These are phyloP conservation scores for Perca schrenkii DNA, from an alignment of 2,113 vertebrate species.

Conservation along the genomic window DNA sequence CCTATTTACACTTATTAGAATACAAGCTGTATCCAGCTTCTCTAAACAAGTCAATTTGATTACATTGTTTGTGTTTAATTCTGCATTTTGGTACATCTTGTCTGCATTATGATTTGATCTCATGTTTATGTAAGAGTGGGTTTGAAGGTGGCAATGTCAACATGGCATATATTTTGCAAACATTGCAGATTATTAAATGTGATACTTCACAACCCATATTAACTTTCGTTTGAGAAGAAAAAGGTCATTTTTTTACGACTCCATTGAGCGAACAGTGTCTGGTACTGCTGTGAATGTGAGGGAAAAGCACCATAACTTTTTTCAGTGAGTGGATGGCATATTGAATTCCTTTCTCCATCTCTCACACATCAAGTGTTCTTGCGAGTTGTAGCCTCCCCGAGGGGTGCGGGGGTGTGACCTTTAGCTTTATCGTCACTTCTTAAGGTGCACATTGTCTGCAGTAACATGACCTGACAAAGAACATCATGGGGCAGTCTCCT, in stretches of 20 bases:
- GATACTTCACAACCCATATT: not conserved
- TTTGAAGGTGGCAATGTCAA: not conserved
- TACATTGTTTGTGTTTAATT: not conserved
- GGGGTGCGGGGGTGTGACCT: slow-evolving; percentile 38
- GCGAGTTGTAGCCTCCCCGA: not conserved
- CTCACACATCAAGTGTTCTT: slow-evolving; percentile 18
- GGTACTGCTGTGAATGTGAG: not conserved
- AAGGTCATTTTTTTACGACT: slow-evolving; percentile 21
- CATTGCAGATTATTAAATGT: not conserved
- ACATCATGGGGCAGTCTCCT: slow-evolving; percentile 13
- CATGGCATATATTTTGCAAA: not conserved
- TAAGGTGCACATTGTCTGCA: slow-evolving; percentile 28
- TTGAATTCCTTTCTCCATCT: slow-evolving; percentile 3
- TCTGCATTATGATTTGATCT: not conserved
- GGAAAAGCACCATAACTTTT: not conserved
- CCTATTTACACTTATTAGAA: slow-evolving; percentile 19
- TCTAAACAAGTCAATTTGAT: not conserved
- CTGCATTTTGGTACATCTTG: not conserved
- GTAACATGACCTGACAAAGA: slow-evolving; percentile 36
- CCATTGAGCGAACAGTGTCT: not conserved
- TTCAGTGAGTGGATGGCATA: not conserved
- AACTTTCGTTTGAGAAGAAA: not conserved
- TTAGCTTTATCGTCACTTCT: slow-evolving; percentile 23
- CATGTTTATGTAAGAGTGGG: not conserved
- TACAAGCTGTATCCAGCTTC: not conserved